These are phyloP conservation scores for Rhagium mordax DNA, from an alignment of 2,888 invertebrate genomes.

Conservation along the genomic window DNA sequence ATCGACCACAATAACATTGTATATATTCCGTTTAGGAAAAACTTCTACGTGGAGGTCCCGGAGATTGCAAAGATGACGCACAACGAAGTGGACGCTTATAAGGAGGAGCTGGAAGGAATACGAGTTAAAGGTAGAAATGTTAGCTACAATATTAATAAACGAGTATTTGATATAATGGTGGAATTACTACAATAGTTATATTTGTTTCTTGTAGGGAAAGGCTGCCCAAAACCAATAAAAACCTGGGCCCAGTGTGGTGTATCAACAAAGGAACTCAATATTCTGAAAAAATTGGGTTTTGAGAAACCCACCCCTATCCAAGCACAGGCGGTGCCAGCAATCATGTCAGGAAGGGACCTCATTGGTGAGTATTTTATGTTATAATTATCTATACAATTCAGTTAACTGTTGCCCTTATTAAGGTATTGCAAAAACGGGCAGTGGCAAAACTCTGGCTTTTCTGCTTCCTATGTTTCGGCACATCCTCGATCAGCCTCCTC, in stretches of 20 bases:
- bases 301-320: constrained; percentile 99
- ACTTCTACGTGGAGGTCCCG: constrained; percentile 98
- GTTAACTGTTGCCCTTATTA: no score
- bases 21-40: constrained; percentile 87
- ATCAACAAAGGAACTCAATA: constrained; percentile 94
- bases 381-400: no score
- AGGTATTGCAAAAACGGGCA: constrained; percentile 98
- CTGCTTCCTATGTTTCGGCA: constrained; percentile 98
- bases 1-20: constrained; percentile 91
- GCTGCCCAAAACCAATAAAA: constrained; percentile 95
- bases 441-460: constrained; percentile 98
- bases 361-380: constrained; percentile 76
- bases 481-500: constrained; percentile 91
- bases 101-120: constrained; percentile 94
- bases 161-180: no score
- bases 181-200: no score
- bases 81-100: constrained; percentile 89
- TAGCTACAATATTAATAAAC: neutral
- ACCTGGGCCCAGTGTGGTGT: constrained; percentile 99
- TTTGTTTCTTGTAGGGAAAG: constrained; percentile 77
- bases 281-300: constrained; percentile 90
- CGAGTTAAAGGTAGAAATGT: constrained; percentile 85
- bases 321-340: constrained; percentile 96
- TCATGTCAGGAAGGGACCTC: constrained; percentile 96
- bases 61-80: constrained; percentile 94